A percentile compares a stretch with the other conserved stretches of the same genome.
These are phyloP conservation scores for Microctonus aethiopoides DNA, from an alignment of 2,888 invertebrate genomes.

Conservation along the genomic window DNA sequence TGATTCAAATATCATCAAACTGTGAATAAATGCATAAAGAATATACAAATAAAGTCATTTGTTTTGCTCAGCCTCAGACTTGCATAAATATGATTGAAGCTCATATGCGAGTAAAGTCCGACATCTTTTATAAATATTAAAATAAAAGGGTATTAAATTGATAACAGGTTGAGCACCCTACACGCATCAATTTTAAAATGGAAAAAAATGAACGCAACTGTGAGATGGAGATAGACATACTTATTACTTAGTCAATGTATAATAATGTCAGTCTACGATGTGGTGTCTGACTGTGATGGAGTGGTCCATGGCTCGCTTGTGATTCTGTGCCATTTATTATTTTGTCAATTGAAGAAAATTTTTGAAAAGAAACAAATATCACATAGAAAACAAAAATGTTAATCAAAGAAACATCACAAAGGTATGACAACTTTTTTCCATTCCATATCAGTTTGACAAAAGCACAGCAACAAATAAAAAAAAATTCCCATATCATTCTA, in stretches of 20 bases:
- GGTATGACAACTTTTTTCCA: constrained; percentile 58
- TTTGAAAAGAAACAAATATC: constrained; percentile 35
- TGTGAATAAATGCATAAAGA: too few species aligned
- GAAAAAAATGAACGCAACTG: neutral
- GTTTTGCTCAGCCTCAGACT: too few species aligned
- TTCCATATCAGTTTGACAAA: constrained; percentile 8
- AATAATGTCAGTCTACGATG: constrained; percentile 61
- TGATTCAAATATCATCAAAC: too few species aligned
- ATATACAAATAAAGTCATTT: too few species aligned
- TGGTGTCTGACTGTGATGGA: constrained; percentile 56
- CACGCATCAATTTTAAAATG: neutral
- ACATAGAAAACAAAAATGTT: constrained; percentile 55
- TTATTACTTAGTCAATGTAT: constrained; percentile 4
- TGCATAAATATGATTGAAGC: too few species aligned
- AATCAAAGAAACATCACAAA: constrained; percentile 65
- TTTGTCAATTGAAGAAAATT: constrained; percentile 44
- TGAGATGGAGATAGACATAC: constrained; percentile 5
- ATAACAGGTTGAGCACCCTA: neutral
- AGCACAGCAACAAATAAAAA: neutral
- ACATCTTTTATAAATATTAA: neutral
- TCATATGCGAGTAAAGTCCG: too few species aligned
- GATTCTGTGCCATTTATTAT: constrained; percentile 53
- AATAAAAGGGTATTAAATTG: neutral
- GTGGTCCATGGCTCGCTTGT: constrained; percentile 50
- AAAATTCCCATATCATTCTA: too few species aligned